Evolutionary conservation across 2,113 vertebrate species (phyloP).

Genomic region (Lampris incognitus): DNA sequence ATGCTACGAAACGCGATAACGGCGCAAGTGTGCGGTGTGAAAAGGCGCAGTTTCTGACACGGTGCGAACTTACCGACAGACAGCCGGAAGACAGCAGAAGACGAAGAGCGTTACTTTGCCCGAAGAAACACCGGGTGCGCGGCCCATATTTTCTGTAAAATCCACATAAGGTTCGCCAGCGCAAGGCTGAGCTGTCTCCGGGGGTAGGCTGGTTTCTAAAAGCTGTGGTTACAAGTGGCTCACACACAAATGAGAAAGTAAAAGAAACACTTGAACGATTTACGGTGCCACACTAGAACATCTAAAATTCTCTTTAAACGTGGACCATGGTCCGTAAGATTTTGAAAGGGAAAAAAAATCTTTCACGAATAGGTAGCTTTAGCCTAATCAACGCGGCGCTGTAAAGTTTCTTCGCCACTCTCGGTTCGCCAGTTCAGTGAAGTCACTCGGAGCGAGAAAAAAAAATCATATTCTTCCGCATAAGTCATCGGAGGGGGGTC

Average conservation of each 20-base stretch:
- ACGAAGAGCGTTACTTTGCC: slow-evolving; percentile 73
- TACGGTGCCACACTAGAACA: slow-evolving; percentile 23
- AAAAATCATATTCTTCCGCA: slow-evolving; percentile 78
- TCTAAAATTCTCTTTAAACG: background rate
- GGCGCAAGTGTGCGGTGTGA: slow-evolving; percentile 6
- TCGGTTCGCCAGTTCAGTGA: slow-evolving; percentile 42
- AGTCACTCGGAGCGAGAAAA: slow-evolving; percentile 40
- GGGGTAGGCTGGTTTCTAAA: slow-evolving; percentile 53
- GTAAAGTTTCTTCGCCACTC: slow-evolving; percentile 62
- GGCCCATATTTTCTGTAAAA: slow-evolving; percentile 83
- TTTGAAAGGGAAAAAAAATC: background rate
- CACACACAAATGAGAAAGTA: background rate
- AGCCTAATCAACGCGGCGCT: slow-evolving; percentile 5
- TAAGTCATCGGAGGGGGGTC: slow-evolving; percentile 65
- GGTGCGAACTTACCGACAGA: slow-evolving; percentile 74
- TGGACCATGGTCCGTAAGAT: background rate
- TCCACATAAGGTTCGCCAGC: slow-evolving; percentile 85
- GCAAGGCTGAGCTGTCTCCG: slow-evolving; percentile 73
- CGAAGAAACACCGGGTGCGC: slow-evolving; percentile 76
- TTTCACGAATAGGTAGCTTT: slow-evolving; percentile 8
- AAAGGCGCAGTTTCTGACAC: background rate
- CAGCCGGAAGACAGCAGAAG: slow-evolving; percentile 70
- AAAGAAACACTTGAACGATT: background rate
- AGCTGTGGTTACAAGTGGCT: slow-evolving; percentile 11
- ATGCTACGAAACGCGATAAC: slow-evolving; percentile 49